Base-by-base conservation (phyloP, 2,888 invertebrate genomes). In the Melinaea menophilus region DNA sequence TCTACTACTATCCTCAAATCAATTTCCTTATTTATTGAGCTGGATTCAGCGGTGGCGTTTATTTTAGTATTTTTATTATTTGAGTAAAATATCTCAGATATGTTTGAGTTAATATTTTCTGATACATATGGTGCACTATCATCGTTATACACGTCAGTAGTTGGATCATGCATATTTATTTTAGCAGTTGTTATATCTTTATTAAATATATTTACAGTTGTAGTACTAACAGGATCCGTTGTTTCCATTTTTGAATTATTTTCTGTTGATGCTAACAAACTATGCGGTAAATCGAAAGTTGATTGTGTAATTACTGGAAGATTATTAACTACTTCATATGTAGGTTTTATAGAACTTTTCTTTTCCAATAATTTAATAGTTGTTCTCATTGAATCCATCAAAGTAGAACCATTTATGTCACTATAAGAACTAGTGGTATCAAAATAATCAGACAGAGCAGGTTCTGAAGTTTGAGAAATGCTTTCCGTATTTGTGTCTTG, bases 331-430 rank as follows among this genome's bases (percentile, higher is more conserved):
- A 9, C 22, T 3, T 51, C 9, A 9, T 51, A 31, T 31, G 31
- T 31, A 51, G 51, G 22, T 51, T 51, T 51, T 31, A 31, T 31
- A 51, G 31, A 41, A 41, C 9, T 41, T 41, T 41, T 51, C 31
- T 51, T 22, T 48, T 60, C 34, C 3, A 13, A 11, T 54, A 34
- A 54, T 57, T 57, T 59, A 22, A 46, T 31, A 48, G 63, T 63
- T 35, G 61, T 69, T 58, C 59, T 61, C 35, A 58, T 56, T 54
- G 63, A 62, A 60, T 69, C 67, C 56, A 63, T 67, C 35, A 65
- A 48, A 48, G 60, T 65, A 37, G 54, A 63, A 31, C 63, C 64
- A 62, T 59, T 55, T 46, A 58, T 12, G n/a, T 63, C 63, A 48
- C 22, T 22, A 31, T 31, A 5, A 34, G 56, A 61, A 35, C 12